Conservation (phyloP, 2,113 vertebrate genomes). For the Capreolus pygargus region DNA sequence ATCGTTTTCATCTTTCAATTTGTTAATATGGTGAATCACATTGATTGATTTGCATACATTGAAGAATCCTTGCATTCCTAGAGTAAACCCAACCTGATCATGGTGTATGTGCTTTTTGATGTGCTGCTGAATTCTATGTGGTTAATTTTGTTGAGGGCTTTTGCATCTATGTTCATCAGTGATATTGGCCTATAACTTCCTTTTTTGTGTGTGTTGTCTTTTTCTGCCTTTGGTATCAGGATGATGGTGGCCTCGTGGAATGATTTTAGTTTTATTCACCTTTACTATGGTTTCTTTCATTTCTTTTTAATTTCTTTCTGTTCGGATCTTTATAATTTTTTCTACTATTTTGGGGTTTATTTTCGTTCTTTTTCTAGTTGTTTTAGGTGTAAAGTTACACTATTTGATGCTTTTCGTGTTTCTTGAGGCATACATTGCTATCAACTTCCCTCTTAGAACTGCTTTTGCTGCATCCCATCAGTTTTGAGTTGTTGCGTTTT, state of each 20-base stretch:
- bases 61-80: neutral
- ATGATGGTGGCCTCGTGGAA: neutral
- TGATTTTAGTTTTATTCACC: neutral
- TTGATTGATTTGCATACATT: neutral
- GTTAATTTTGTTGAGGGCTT: neutral
- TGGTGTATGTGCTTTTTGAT: neutral
- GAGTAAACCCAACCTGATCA: neutral
- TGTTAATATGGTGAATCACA: neutral
- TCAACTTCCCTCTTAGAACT: neutral
- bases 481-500: neutral
- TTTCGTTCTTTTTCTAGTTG: neutral
- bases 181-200: neutral
- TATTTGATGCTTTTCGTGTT: neutral
- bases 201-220: neutral
- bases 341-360: neutral
- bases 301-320: neutral
- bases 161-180: neutral
- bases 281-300: neutral
- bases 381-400: neutral
- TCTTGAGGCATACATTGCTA: neutral
- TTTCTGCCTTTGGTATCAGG: neutral
- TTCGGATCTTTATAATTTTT: neutral
- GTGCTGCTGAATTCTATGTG: neutral
- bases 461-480: neutral
- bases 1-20: neutral